phyloP scores from a whole-genome alignment of 2,888 invertebrate species.

The Mesorhabditis spiculigera region DNA sequence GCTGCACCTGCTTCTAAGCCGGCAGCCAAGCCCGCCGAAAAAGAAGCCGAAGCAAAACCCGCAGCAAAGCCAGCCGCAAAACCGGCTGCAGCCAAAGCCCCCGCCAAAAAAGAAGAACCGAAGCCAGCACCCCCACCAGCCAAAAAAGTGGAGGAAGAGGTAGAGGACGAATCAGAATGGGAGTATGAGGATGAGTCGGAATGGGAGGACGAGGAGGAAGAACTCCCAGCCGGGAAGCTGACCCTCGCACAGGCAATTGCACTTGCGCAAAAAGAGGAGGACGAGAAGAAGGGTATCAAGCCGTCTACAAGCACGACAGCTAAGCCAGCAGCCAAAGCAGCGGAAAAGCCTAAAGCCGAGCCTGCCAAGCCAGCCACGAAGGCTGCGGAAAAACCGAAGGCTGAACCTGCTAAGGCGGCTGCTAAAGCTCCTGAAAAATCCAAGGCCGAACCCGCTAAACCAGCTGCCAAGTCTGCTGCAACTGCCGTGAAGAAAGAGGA shows the following conservation, averaged over 20 bases:
- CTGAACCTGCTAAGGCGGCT: neutral
- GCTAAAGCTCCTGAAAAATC: neutral
- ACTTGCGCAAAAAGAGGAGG: neutral
- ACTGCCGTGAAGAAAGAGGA: no score
- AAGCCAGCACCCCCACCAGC: no score
- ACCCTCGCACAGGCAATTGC: neutral
- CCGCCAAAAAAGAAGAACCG: neutral
- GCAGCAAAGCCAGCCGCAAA: slow-evolving; percentile 2
- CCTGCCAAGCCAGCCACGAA: neutral
- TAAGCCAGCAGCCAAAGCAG: slow-evolving; percentile 3
- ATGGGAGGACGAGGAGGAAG: slow-evolving; percentile 10
- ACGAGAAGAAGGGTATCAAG: neutral
- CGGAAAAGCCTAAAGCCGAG: neutral
- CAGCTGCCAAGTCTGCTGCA: neutral
- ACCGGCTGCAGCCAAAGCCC: neutral
- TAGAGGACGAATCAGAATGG: no score
- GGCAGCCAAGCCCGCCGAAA: neutral
- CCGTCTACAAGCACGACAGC: neutral
- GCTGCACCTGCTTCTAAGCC: neutral
- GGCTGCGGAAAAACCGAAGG: neutral
- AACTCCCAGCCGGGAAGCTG: neutral
- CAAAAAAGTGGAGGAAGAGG: no score
- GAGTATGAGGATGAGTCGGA: no score
- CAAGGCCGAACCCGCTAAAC: neutral
- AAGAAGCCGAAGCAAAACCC: neutral